These are phyloP conservation scores for Pelusios castaneus DNA, from an alignment of 2,113 vertebrate species.

Conservation along the genomic window DNA sequence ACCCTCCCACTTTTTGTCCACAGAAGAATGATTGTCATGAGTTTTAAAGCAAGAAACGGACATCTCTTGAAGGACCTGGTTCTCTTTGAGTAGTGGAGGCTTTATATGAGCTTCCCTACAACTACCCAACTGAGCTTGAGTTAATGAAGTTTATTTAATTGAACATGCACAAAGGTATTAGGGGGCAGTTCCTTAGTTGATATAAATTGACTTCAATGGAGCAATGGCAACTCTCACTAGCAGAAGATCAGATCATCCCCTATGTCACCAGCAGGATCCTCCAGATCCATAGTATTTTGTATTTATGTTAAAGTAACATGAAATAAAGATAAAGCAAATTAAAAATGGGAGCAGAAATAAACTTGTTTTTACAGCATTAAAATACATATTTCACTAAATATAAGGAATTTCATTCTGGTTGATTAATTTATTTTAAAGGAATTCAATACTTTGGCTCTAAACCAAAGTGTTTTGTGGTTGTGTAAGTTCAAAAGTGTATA, in stretches of 20 bases:
- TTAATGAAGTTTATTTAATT: neutral
- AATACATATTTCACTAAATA: neutral
- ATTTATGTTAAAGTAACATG: conserved; percentile 24
- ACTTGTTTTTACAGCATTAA: neutral
- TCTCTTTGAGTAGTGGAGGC: conserved; percentile 1
- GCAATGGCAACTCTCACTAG: neutral
- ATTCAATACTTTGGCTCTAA: conserved; percentile 1
- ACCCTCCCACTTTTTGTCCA: neutral
- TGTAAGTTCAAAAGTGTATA: neutral
- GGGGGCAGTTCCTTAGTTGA: neutral
- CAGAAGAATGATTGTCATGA: neutral
- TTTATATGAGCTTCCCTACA: neutral
- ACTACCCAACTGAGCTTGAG: neutral
- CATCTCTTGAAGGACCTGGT: neutral
- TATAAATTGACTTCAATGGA: conserved; percentile 37
- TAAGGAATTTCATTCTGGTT: conserved; percentile 5
- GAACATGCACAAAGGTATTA: neutral
- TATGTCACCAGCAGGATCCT: conserved; percentile 26
- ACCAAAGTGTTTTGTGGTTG: neutral
- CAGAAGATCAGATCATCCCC: conserved; percentile 38
- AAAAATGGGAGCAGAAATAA: neutral
- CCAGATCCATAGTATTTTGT: neutral
- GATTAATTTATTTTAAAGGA: neutral
- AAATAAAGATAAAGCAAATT: conserved; percentile 22
- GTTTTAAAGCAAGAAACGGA: neutral